Evolutionary conservation across 2,113 vertebrate species (phyloP).

Genomic region (Mus pahari): DNA sequence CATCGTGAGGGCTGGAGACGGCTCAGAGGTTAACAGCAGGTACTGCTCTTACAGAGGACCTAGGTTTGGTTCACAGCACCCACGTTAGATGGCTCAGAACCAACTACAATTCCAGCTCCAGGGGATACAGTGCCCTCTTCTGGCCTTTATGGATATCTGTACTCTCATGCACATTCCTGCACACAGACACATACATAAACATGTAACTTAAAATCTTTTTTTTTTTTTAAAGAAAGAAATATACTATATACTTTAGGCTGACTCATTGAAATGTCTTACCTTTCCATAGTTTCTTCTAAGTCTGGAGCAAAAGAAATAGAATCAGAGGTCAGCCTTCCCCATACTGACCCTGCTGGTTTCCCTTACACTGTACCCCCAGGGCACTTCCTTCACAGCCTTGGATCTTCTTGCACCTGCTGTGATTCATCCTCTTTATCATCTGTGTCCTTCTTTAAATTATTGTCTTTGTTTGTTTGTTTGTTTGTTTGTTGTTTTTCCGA

Average conservation of each 20-base stretch:
- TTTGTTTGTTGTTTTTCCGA: too few relatives aligned
- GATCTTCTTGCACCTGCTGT: background rate
- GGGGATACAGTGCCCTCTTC: background rate
- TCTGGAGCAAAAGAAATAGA: constrained; percentile 31
- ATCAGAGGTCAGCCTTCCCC: background rate
- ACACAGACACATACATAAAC: background rate
- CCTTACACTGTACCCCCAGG: background rate
- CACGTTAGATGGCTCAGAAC: background rate
- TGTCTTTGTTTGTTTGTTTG: too few relatives aligned
- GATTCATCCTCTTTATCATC: constrained; percentile 18
- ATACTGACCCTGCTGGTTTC: background rate
- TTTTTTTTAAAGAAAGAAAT: background rate
- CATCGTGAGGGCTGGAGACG: background rate
- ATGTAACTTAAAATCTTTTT: background rate
- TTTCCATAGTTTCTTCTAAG: constrained; percentile 57
- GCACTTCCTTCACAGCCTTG: background rate
- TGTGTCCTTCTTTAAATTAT: background rate
- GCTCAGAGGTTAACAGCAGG: background rate
- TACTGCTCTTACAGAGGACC: background rate
- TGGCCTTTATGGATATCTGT: background rate
- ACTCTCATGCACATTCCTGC: background rate
- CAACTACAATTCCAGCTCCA: too few relatives aligned
- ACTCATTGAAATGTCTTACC: constrained; percentile 19
- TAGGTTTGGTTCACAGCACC: background rate
- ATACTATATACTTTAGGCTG: background rate